phyloP scores from a whole-genome alignment of 2,113 vertebrate species.

The Gambusia holbrooki region DNA sequence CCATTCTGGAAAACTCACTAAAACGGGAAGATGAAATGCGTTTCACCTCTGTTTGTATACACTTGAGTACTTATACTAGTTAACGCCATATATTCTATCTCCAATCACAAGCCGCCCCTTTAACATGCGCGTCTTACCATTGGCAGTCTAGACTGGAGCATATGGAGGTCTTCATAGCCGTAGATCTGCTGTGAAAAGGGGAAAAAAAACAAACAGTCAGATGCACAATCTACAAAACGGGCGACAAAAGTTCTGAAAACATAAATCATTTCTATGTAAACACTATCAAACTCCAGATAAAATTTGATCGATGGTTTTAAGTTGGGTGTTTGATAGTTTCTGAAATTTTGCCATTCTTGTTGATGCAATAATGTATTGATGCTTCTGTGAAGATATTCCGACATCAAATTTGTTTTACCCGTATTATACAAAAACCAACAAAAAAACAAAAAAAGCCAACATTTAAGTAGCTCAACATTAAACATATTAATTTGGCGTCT shows the following conservation, averaged over 20 bases:
- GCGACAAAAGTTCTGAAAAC: background rate
- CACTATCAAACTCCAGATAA: background rate
- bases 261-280: background rate
- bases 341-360: no score
- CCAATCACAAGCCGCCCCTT: background rate
- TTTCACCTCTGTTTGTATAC: background rate
- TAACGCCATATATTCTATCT: background rate
- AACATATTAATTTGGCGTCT: no score
- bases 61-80: background rate
- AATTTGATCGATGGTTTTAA: background rate
- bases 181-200: constrained; percentile 87
- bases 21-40: background rate
- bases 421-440: no score
- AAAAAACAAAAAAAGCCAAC: no score
- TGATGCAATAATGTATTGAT: no score
- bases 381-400: no score
- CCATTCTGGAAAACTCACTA: background rate
- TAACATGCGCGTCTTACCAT: constrained; percentile 83
- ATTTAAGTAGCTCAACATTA: no score
- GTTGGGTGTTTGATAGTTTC: no score
- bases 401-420: no score
- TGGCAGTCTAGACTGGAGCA: constrained; percentile 95
- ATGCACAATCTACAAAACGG: background rate
- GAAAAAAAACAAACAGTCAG: constrained; percentile 3
- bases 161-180: constrained; percentile 96